Conservation (phyloP, 2,888 invertebrate genomes). For the Lasioglossum marginatum region DNA sequence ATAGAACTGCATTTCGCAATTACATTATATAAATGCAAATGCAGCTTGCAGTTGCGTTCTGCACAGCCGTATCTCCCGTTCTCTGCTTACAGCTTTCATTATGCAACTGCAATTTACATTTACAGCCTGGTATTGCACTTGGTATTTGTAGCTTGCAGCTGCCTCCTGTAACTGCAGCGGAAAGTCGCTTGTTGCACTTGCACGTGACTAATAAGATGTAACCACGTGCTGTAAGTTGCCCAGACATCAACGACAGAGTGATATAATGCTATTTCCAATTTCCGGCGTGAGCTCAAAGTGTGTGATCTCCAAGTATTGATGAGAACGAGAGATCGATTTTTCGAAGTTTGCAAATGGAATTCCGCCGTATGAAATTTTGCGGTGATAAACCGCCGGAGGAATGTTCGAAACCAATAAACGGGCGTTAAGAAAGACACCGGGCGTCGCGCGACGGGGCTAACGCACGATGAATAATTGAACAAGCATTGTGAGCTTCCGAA, state of each 20-base stretch:
- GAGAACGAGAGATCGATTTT: not conserved
- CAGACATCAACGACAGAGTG: not conserved
- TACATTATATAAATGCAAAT: constrained; percentile 21
- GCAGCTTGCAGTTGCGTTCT: constrained; percentile 5
- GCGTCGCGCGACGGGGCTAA: not conserved
- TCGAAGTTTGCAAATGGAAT: not conserved
- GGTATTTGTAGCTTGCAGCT: not conserved
- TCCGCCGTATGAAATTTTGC: not conserved
- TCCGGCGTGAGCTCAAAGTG: too few species aligned
- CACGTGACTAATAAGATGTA: not conserved
- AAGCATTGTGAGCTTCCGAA: constrained; percentile 22
- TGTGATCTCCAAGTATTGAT: not conserved
- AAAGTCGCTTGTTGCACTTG: not conserved
- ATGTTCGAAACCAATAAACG: constrained; percentile 16
- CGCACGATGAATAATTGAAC: constrained; percentile 27
- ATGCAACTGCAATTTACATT: constrained; percentile 9
- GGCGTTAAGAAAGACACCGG: not conserved
- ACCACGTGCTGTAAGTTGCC: not conserved
- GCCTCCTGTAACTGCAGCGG: not conserved
- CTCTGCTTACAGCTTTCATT: constrained; percentile 10
- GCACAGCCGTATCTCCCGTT: not conserved
- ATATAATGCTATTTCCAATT: too few species aligned
- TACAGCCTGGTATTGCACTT: not conserved
- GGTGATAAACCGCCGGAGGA: not conserved
- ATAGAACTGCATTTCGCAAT: not conserved